Evolutionary conservation across 2,113 vertebrate species (phyloP).

Genomic region (Hydropotes inermis): DNA sequence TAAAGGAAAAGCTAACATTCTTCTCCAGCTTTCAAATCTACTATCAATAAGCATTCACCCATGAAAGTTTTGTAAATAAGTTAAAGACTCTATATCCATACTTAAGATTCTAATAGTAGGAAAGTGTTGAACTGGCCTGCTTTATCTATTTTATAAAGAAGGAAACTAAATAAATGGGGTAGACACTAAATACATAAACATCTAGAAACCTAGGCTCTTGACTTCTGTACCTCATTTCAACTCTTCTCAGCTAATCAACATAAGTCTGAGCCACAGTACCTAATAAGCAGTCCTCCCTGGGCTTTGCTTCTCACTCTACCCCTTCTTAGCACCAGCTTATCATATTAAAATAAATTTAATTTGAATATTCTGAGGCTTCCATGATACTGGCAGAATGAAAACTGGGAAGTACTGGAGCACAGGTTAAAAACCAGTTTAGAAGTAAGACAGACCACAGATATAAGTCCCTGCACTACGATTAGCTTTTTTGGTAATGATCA

Average conservation of each 20-base stretch:
- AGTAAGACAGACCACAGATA: not conserved
- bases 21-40: conserved; percentile 12
- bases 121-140: not conserved
- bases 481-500: not conserved
- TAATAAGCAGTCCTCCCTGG: not conserved
- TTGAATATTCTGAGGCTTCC: conserved; percentile 12
- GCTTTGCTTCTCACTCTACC: not conserved
- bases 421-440: not conserved
- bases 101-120: not conserved
- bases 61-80: not conserved
- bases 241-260: not conserved
- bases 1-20: not conserved
- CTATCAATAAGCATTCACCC: not conserved
- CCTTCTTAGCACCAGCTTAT: not conserved
- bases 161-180: not conserved
- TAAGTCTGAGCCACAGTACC: not conserved
- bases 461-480: not conserved
- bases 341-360: not conserved
- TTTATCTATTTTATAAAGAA: conserved; percentile 2
- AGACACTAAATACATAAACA: not conserved
- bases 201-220: conserved; percentile 1
- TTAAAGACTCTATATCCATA: not conserved
- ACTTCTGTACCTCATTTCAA: not conserved
- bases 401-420: not conserved
- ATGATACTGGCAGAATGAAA: not conserved